These are phyloP conservation scores for Pampus argenteus DNA, from an alignment of 2,797 vertebrate genomes.

Conservation along the genomic window DNA sequence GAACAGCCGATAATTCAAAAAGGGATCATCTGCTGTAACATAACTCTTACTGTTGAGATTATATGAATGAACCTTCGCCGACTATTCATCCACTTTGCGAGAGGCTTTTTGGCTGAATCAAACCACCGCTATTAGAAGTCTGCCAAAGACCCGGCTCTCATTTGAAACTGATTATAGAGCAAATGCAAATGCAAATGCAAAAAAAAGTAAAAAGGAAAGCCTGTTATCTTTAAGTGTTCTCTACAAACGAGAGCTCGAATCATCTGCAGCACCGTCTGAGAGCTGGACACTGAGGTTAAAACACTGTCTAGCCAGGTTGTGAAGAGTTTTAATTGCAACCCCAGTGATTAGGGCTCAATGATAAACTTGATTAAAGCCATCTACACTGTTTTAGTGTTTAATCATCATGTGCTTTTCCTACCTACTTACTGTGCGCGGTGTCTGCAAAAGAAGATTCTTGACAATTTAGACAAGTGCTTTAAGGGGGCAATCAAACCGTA, in stretches of 20 bases:
- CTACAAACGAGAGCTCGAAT: conserved; percentile 31
- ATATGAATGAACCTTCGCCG: conserved; percentile 65
- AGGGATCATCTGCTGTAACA: conserved; percentile 40
- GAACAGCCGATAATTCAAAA: conserved; percentile 58
- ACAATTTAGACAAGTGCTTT: conserved; percentile 23
- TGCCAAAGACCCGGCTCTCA: conserved; percentile 72
- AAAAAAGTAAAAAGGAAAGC: conserved; percentile 16
- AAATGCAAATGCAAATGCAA: conserved; percentile 28
- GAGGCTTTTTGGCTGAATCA: conserved; percentile 72
- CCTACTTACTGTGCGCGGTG: conserved; percentile 15
- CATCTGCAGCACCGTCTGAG: conserved; percentile 29
- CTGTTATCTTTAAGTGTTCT: conserved; percentile 64
- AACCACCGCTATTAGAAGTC: conserved; percentile 56
- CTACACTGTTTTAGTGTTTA: conserved; percentile 30
- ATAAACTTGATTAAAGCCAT: conserved; percentile 44
- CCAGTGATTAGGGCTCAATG: conserved; percentile 35
- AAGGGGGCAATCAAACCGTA: not conserved
- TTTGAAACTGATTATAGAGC: conserved; percentile 76
- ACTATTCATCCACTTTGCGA: conserved; percentile 75
- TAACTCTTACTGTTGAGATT: conserved; percentile 46
- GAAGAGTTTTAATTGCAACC: conserved; percentile 50
- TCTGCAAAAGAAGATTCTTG: conserved; percentile 8
- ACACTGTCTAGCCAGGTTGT: conserved; percentile 31
- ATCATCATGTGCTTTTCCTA: conserved; percentile 36
- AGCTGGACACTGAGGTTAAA: conserved; percentile 45